phyloP scores from a whole-genome alignment of 1,140 invertebrate genomes.

The Drosophila ambigua region DNA sequence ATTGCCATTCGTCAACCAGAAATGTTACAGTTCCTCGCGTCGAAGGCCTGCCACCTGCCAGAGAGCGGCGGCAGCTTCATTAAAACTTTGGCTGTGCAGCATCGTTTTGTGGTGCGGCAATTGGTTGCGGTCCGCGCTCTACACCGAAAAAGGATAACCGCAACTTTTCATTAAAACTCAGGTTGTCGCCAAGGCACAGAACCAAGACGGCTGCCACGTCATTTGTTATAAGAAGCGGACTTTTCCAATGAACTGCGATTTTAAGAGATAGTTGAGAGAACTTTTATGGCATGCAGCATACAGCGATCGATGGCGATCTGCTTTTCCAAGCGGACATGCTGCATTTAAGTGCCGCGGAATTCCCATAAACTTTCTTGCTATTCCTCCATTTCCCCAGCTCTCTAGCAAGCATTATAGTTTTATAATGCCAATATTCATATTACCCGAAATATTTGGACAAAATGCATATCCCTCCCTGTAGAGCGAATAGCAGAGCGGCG shows the following conservation, averaged over 20 bases:
- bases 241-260: too few relatives aligned
- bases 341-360: conserved; percentile 10
- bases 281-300: background rate
- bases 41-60: background rate
- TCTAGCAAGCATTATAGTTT: conserved; percentile 18
- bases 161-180: conserved; percentile 43
- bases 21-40: conserved; percentile 24
- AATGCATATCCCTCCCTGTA: conserved; percentile 42
- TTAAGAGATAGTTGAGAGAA: conserved; percentile 1
- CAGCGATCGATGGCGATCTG: background rate
- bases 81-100: conserved; percentile 35
- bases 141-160: conserved; percentile 14
- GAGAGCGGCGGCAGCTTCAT: conserved; percentile 27
- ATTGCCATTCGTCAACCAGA: conserved; percentile 27
- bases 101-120: conserved; percentile 8
- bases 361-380: conserved; percentile 3
- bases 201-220: conserved; percentile 1
- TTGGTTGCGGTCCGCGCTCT: conserved; percentile 31
- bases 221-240: conserved; percentile 35
- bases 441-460: conserved; percentile 20
- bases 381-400: background rate
- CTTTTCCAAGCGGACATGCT: too few relatives aligned
- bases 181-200: conserved; percentile 26
- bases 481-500: conserved; percentile 10
- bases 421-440: conserved; percentile 46